A percentile compares a stretch with the other conserved stretches of the same genome.
Evolutionary conservation across 2,113 vertebrate genomes (phyloP).

Genomic region (Boleophthalmus pectinirostris): DNA sequence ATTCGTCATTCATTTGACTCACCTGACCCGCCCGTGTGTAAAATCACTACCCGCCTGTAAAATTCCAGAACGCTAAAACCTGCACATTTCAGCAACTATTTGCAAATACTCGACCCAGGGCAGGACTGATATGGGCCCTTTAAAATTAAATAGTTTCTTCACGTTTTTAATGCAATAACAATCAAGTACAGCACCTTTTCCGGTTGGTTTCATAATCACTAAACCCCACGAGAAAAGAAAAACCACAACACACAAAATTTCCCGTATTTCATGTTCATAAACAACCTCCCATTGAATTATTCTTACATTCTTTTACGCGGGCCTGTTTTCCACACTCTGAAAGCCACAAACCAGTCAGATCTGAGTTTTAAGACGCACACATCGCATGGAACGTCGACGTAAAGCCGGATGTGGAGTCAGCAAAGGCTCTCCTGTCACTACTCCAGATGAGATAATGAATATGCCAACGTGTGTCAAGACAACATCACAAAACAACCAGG

Average conservation of each 20-base stretch:
- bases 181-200: no score
- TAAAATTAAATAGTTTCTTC: no score
- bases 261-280: neutral
- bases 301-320: neutral
- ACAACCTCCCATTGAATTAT: neutral
- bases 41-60: no score
- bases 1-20: no score
- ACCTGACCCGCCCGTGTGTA: no score
- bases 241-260: neutral
- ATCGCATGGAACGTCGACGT: constrained; percentile 5
- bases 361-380: neutral
- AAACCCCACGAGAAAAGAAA: neutral
- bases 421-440: constrained; percentile 47
- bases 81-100: no score
- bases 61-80: no score
- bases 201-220: neutral
- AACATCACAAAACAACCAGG: constrained; percentile 76
- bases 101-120: no score
- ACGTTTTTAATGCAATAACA: no score
- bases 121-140: no score
- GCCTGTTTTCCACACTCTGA: neutral
- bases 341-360: neutral
- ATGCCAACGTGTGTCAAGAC: constrained; percentile 72
- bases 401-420: constrained; percentile 10
- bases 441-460: constrained; percentile 79